These are phyloP conservation scores for Ceuthmochares aereus DNA, from an alignment of 2,113 vertebrate species.

Conservation along the genomic window DNA sequence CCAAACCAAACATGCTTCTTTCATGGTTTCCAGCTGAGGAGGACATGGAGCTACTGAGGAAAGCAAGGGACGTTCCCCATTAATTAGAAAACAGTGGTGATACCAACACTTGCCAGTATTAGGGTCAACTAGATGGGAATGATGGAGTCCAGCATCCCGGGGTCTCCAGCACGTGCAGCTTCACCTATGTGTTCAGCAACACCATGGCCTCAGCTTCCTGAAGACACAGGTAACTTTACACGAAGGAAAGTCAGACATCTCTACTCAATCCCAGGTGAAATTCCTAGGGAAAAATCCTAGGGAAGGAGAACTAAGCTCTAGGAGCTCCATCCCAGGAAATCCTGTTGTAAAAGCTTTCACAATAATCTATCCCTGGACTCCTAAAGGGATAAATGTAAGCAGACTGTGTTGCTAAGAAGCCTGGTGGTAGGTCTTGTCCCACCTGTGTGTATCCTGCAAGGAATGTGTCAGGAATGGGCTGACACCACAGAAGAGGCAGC, in stretches of 20 bases:
- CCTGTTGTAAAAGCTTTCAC: not conserved
- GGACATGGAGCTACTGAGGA: not conserved
- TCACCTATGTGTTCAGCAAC: not conserved
- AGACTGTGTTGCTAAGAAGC: no score
- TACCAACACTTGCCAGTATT: not conserved
- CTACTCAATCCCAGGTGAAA: not conserved
- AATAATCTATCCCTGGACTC: not conserved
- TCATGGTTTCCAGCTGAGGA: not conserved
- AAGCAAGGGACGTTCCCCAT: not conserved
- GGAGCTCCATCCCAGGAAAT: not conserved
- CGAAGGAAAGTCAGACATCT: not conserved
- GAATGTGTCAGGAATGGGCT: not conserved
- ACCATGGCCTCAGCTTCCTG: not conserved
- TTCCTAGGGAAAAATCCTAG: not conserved
- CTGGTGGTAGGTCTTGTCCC: not conserved
- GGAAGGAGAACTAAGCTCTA: not conserved
- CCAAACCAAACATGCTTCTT: not conserved
- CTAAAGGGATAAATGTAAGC: not conserved
- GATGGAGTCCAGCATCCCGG: not conserved
- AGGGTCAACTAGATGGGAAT: fast-evolving
- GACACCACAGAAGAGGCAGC: not conserved
- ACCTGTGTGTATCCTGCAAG: not conserved
- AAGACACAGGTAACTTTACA: not conserved
- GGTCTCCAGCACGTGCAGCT: not conserved
- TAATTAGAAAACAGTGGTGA: not conserved